Base-by-base conservation (phyloP, 2,797 vertebrate species). In the Gadopsis bispinosus region DNA sequence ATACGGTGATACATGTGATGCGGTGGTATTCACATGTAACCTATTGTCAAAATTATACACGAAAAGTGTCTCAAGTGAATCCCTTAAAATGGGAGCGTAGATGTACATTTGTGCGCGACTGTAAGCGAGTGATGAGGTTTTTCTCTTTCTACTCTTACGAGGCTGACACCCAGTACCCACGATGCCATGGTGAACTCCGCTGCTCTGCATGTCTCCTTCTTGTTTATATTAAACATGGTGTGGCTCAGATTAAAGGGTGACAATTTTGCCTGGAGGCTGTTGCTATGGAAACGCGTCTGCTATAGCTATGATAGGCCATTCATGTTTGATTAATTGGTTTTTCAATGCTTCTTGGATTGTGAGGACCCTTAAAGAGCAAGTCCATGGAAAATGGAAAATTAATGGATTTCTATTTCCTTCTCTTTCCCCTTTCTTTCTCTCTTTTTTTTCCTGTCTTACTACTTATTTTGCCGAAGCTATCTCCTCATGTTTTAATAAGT, bases 261-360 rank as follows among this genome's bases (percentile, higher is more conserved):
- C 91, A 90, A 90, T 94, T 93, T 92, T 91, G 91, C 93, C 92
- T 83, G 74, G 89, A 94, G 94, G 93, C 93, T 93, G 95, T 96
- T 96, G 94, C 95, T 91, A 96, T 96, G 94, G 95, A 93, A 95
- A 96, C 94, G 84, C 83, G 88, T 92, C 93, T 89, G 93, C 94
- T 86, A 89, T 90, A 90, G 92, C 93, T 92, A 95, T 95, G 95
- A 95, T 96, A 95, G 95, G 92, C 95, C 92, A 95, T 96, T 96
- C 94, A 93, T 94, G 93, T 95, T 96, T 96, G 95, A 96, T 96
- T 96, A 95, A 96, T 96, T 96, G 94, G 89, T 95, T 95, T 95
- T 95, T 95, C 93, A 94, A 93, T 94, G 94, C 93, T 94, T 94
- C 92, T 93, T 94, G 94, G 92, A 93, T 95, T 90, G 93, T 92